Percentiles rank a stretch among this genome's conserved stretches.
Conservation (phyloP, 2,797 vertebrate species). For the Sebastes iracundus region DNA sequence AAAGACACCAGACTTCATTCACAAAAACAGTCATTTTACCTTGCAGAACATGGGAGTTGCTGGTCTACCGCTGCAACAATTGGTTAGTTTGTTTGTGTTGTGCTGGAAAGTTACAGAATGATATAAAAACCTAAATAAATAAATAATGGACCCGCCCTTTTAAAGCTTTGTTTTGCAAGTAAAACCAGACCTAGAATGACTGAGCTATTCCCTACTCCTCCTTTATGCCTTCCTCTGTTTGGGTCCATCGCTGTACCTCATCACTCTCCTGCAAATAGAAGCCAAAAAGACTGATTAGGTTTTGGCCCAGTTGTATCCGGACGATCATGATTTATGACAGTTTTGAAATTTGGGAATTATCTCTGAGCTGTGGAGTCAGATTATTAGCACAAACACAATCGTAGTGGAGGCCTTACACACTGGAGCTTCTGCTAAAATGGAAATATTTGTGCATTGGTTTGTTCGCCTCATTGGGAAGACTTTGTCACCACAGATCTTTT, state of each 20-base stretch:
- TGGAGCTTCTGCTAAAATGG: conserved; percentile 5
- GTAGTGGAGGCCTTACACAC: not conserved
- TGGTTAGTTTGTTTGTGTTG: too few species aligned
- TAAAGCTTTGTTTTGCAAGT: not conserved
- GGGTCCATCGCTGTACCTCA: not conserved
- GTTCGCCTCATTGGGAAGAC: not conserved
- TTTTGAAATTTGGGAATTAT: conserved; percentile 19
- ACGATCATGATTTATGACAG: conserved; percentile 26
- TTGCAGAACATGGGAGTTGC: too few species aligned
- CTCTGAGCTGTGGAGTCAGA: conserved; percentile 1
- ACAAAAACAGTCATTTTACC: too few species aligned
- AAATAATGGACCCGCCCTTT: too few species aligned
- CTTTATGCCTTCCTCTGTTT: not conserved
- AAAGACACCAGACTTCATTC: too few species aligned
- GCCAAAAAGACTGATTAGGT: conserved; percentile 12
- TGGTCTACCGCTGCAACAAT: too few species aligned
- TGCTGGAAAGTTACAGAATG: too few species aligned
- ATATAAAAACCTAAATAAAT: too few species aligned
- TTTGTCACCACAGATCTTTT: not conserved
- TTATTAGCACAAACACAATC: conserved; percentile 1
- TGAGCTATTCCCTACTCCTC: not conserved
- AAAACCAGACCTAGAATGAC: not conserved
- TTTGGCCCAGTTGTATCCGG: conserved; percentile 23
- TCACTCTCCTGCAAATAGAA: not conserved
- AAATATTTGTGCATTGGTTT: not conserved